These are phyloP conservation scores for Falco naumanni DNA, from an alignment of 2,797 vertebrate species.

Conservation along the genomic window DNA sequence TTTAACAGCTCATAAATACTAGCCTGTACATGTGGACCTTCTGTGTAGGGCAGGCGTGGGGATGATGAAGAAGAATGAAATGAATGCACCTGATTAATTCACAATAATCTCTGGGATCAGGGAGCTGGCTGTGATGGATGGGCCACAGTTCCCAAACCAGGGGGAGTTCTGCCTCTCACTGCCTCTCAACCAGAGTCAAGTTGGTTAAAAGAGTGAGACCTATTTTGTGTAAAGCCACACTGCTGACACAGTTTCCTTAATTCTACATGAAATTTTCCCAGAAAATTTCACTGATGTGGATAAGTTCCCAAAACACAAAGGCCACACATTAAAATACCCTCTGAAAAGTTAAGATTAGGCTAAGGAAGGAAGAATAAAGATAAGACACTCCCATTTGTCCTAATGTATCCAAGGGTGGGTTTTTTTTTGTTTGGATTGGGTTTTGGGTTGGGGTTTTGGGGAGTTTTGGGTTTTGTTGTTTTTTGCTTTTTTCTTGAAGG, in stretches of 20 bases:
- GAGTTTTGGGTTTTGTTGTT: not conserved
- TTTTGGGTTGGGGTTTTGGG: not conserved
- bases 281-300: not conserved
- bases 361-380: not conserved
- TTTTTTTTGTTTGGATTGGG: not conserved
- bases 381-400: not conserved
- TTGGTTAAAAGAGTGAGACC: not conserved
- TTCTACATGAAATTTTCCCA: not conserved
- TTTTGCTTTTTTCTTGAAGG: too few species aligned
- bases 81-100: not conserved
- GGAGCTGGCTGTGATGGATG: not conserved
- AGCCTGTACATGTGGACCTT: not conserved
- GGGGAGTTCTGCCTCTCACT: not conserved
- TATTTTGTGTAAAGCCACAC: not conserved
- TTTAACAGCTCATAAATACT: not conserved
- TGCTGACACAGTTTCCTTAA: not conserved
- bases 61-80: not conserved
- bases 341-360: not conserved
- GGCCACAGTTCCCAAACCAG: not conserved
- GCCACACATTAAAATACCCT: not conserved
- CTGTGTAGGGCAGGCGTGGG: not conserved
- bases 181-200: not conserved
- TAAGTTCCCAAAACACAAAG: not conserved
- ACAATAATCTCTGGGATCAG: not conserved
- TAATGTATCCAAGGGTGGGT: not conserved